Evolutionary conservation across 2,888 invertebrate genomes (phyloP).

Genomic region (Ligdia adustata): DNA sequence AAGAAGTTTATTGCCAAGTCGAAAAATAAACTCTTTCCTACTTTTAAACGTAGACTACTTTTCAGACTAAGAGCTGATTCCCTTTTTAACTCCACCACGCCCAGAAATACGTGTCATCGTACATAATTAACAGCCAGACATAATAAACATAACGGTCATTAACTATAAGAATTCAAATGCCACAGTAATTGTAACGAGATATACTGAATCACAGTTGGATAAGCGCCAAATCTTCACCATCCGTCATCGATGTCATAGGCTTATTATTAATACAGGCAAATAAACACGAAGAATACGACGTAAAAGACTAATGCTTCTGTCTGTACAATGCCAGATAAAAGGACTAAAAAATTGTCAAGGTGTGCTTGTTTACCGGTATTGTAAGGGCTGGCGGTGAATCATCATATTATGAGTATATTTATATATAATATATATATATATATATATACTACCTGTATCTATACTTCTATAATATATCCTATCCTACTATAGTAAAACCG

Average conservation of each 20-base stretch:
- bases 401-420: too few relatives aligned
- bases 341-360: too few relatives aligned
- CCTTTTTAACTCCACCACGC: too few relatives aligned
- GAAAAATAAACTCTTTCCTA: too few relatives aligned
- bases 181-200: conserved; percentile 9
- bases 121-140: conserved; percentile 7
- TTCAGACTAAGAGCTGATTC: too few relatives aligned
- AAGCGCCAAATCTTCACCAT: conserved; percentile 10
- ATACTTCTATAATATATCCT: too few relatives aligned
- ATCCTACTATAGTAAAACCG: too few relatives aligned
- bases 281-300: not conserved
- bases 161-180: conserved; percentile 4
- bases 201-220: conserved; percentile 8
- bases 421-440: too few relatives aligned
- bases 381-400: not conserved
- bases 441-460: too few relatives aligned
- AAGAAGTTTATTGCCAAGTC: too few relatives aligned
- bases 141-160: conserved; percentile 14
- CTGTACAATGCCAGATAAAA: not conserved
- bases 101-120: not conserved
- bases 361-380: too few relatives aligned
- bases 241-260: conserved; percentile 10
- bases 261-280: conserved; percentile 6
- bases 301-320: not conserved
- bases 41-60: too few relatives aligned